Conservation (phyloP, 2,113 vertebrate species). For the Leptodactylus fuscus region DNA sequence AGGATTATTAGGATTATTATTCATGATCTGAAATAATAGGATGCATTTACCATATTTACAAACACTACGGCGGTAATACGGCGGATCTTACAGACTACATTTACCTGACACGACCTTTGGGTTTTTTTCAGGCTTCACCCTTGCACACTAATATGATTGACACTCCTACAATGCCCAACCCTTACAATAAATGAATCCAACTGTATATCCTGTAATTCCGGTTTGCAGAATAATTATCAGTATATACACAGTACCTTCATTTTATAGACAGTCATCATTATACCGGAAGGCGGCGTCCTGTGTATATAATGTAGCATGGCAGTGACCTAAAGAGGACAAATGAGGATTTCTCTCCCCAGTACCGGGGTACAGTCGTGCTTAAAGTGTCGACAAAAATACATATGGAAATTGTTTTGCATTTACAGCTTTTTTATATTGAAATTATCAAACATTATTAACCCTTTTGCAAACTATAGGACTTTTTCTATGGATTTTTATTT, state of each 20-base stretch:
- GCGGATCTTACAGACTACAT: too few species aligned
- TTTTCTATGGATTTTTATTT: too few species aligned
- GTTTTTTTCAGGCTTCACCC: neutral
- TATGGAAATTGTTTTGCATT: too few species aligned
- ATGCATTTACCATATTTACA: too few species aligned
- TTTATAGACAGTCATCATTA: neutral
- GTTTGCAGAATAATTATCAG: slow-evolving; percentile 47
- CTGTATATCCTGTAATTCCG: slow-evolving; percentile 49
- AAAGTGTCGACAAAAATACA: too few species aligned
- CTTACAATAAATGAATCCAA: slow-evolving; percentile 55
- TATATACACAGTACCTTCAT: slow-evolving; percentile 6
- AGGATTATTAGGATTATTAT: too few species aligned
- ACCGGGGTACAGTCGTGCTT: too few species aligned
- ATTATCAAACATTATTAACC: too few species aligned
- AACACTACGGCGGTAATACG: too few species aligned
- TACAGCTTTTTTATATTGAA: too few species aligned
- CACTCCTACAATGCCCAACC: neutral
- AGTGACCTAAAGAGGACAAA: neutral
- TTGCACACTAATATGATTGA: slow-evolving; percentile 3
- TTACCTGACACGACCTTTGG: slow-evolving; percentile 37
- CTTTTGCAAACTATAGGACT: too few species aligned
- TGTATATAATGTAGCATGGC: neutral
- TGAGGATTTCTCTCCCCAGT: neutral
- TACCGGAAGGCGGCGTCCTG: neutral
- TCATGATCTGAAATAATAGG: too few species aligned